Evolutionary conservation across 2,888 invertebrate genomes (phyloP), one percentile per base, ranked within the genome.

Genomic region (Lordiphosa andalusiaca): DNA sequence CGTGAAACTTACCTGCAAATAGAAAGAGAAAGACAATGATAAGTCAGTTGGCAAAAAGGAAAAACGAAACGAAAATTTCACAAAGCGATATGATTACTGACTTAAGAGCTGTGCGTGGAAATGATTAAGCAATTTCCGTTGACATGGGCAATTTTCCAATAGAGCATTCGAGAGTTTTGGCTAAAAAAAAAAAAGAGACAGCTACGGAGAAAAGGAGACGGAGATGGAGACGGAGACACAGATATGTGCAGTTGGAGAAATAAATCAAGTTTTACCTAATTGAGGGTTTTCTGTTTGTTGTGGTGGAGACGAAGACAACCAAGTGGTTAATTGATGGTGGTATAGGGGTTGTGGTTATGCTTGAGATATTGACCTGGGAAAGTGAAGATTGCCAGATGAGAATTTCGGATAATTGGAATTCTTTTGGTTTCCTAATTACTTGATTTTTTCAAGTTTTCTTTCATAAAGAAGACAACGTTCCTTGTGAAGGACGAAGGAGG

Each of bases 121-220:
- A 80, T 84, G 71, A 84, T 84, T 71, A 76, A 66, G 77, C 80
- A 76, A 80, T 84, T 84, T 80, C 80, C 78, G 73, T 63, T 69
- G 69, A 56, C 73, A 71, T 30, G 30, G 67, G 62, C 61, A 58
- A 61, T 65, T 72, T 70, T 44, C 52, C 46, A 55, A 67, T 52
- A 55, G 47, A 25, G 25, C 25, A 25, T 25, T 25, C 25, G 25
- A 38, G 30, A 50, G 52, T 46, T 49, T 19, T 19, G 33, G 13
- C 38, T n/a, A 35, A 25, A 16, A 37, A 63, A 63, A 23, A 63
- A 47, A 37, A 63, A 63, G 48, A 42, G 36, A 16, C 37, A n/a
- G 6, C 23, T 19, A 41, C 40, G 47, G 39, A 44, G 38, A 21
- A 25, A 6, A 13, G 2, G 4, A 33, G 46, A 41, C 39, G 35